Base-by-base conservation (phyloP, 2,888 invertebrate genomes). In the Hoplodrina ambigua region DNA sequence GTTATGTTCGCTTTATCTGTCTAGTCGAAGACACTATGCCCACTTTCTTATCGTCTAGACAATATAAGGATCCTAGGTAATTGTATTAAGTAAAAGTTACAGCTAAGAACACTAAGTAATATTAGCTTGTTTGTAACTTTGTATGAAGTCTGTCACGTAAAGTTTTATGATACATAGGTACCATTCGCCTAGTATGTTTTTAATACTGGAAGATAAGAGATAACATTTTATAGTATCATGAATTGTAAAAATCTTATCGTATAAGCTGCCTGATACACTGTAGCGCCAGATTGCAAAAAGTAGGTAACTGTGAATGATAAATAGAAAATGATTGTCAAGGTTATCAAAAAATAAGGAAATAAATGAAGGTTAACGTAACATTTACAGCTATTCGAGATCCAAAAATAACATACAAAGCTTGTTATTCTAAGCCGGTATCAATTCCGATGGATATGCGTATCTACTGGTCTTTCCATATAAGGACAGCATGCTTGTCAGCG, bases 401-500 rank as follows among this genome's bases (percentile, higher is more conserved):
- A 44, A 60, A 65, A 60, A 54, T 58, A 69, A 59, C 54, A 54
- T 55, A 56, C 37, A 49, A 59, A 68, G 50, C 30, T 37, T 78
- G 58, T 64, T 59, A 70, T 71, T 82, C 30, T 20, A 53, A 49
- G 30, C 20, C 2, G 49, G 67, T 70, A 50, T 84, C 75, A 77
- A 79, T 84, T 78, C 68, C 53, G 33, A 67, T 82, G 60, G 62
- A 79, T 79, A 78, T 64, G 66, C 65, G 63, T n/a, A 17, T 15
- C 17, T 11, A 59, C 72, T 62, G 49, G 62, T 73, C 63, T 55
- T 10, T 20, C 80, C 77, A 67, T 82, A 75, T 72, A 68, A 54
- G 78, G 75, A 57, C 70, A 61, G 79, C 76, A 86, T 77, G 61
- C 58, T 65, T 81, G 82, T 81, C 75, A 83, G 72, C 72, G 76